Evolutionary conservation across 2,113 vertebrate genomes (phyloP).

Genomic region (Antennarius striatus): DNA sequence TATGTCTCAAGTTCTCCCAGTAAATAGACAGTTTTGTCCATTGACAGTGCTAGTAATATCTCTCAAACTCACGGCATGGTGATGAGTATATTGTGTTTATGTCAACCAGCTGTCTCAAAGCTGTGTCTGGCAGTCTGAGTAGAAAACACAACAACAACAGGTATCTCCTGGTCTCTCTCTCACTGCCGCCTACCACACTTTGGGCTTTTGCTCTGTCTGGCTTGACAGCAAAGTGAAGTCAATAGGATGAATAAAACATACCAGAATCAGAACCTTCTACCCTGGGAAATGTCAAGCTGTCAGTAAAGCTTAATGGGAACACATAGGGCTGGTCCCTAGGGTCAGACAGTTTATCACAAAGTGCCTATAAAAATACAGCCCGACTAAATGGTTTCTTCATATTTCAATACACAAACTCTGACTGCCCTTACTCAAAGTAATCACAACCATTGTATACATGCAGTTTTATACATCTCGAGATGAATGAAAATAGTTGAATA

Average conservation of each 20-base stretch:
- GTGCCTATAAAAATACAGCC: slow-evolving; percentile 31
- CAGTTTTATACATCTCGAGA: background rate
- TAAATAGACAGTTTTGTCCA: slow-evolving; percentile 45
- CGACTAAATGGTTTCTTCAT: slow-evolving; percentile 38
- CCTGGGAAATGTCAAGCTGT: slow-evolving; percentile 77
- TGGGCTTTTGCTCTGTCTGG: slow-evolving; percentile 51
- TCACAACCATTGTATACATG: background rate
- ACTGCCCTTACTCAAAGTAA: background rate
- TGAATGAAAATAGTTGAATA: background rate
- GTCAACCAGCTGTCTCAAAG: slow-evolving; percentile 58
- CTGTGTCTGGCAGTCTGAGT: slow-evolving; percentile 46
- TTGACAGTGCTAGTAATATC: slow-evolving; percentile 38
- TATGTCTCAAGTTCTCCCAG: slow-evolving; percentile 20
- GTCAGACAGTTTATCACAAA: slow-evolving; percentile 54
- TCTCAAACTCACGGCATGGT: slow-evolving; percentile 39
- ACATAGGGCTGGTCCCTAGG: slow-evolving; percentile 57
- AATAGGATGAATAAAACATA: slow-evolving; percentile 81
- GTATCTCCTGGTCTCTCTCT: slow-evolving; percentile 54
- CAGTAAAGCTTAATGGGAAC: slow-evolving; percentile 74
- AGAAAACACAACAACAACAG: slow-evolving; percentile 62
- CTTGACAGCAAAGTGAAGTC: slow-evolving; percentile 64
- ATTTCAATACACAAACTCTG: slow-evolving; percentile 17
- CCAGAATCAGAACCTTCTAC: slow-evolving; percentile 69
- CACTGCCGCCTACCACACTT: slow-evolving; percentile 48
- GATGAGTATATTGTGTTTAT: slow-evolving; percentile 62